Percentiles rank a stretch among this genome's conserved stretches.
These are phyloP conservation scores for Amphibalanus amphitrite DNA, from an alignment of 1,140 invertebrate species.

Conservation along the genomic window DNA sequence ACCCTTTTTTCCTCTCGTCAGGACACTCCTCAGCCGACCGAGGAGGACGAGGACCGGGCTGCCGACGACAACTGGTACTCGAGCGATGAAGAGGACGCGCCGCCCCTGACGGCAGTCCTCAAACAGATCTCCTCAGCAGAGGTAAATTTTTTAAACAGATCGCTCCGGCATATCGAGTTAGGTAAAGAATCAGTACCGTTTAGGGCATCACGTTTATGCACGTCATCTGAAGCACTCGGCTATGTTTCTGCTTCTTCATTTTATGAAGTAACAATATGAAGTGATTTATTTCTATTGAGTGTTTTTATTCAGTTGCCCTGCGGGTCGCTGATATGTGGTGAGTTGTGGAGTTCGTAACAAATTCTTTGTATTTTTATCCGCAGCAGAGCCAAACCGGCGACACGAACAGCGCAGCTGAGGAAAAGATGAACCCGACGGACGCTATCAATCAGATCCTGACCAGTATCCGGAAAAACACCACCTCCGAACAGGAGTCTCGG, in stretches of 20 bases:
- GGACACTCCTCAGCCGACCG: not conserved
- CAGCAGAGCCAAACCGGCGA: not conserved
- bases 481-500: not conserved
- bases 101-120: not conserved
- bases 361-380: not conserved
- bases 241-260: no score
- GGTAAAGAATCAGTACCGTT: no score
- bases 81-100: not conserved
- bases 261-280: no score
- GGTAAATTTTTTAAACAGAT: no score
- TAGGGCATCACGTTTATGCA: no score
- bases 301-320: no score
- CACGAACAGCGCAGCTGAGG: not conserved
- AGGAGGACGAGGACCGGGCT: not conserved
- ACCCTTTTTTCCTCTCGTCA: not conserved
- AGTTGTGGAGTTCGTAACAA: no score
- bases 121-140: not conserved
- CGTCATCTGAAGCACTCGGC: no score
- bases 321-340: no score
- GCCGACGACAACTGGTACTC: slow-evolving; percentile 4
- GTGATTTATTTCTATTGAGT: no score
- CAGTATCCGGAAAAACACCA: not conserved
- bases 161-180: no score
- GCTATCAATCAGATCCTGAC: not conserved
- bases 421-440: not conserved